Conservation (phyloP, 2,888 invertebrate species). For the Drosophila borborema region DNA sequence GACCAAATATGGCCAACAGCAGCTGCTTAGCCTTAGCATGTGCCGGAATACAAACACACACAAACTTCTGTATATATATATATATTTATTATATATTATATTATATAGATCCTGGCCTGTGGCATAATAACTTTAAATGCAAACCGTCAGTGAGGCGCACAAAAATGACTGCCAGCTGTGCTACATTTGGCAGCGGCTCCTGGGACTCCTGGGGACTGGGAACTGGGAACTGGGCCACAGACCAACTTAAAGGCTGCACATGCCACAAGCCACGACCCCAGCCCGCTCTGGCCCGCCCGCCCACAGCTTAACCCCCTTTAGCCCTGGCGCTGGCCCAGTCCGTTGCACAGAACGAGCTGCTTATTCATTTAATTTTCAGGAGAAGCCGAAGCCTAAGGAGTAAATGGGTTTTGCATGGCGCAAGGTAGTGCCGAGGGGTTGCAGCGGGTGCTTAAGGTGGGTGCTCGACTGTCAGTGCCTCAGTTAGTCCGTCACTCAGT, state of each 20-base stretch:
- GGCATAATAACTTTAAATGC: conserved; percentile 61
- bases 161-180: conserved; percentile 72
- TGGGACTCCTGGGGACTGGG: conserved; percentile 1
- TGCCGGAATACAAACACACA: background rate
- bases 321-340: background rate
- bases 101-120: conserved; percentile 34
- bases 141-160: conserved; percentile 43
- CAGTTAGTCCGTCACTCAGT: conserved; percentile 2
- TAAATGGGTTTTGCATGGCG: conserved; percentile 54
- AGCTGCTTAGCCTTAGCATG: conserved; percentile 3
- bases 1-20: conserved; percentile 50
- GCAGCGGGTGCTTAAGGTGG: background rate
- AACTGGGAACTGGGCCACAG: conserved; percentile 26
- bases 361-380: conserved; percentile 76
- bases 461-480: background rate
- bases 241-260: conserved; percentile 56
- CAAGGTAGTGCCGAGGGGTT: conserved; percentile 22
- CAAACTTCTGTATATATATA: background rate
- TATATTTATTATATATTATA: background rate
- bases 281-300: background rate
- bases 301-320: conserved; percentile 2
- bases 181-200: conserved; percentile 42
- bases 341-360: conserved; percentile 69
- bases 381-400: conserved; percentile 51
- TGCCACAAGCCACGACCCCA: conserved; percentile 28